Conservation (phyloP, 2,113 vertebrate species). For the Zosterops pallidus region DNA sequence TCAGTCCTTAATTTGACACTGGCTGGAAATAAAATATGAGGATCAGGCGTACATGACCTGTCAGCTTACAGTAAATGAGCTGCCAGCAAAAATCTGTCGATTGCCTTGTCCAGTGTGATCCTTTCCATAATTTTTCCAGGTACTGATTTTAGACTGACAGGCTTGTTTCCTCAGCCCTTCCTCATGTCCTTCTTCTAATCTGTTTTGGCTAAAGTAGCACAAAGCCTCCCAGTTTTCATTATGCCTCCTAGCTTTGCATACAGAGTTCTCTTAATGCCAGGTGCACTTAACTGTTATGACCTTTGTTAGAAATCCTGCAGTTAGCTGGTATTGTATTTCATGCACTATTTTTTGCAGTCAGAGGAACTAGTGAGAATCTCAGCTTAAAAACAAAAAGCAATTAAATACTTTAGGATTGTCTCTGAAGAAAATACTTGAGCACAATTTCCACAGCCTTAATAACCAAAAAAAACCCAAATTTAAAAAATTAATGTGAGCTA, state of each 20-base stretch:
- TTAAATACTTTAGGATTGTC: neutral
- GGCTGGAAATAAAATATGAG: neutral
- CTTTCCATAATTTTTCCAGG: neutral
- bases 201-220: neutral
- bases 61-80: neutral
- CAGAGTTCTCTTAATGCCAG: neutral
- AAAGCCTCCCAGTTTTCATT: neutral
- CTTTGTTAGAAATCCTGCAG: neutral
- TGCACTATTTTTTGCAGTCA: neutral
- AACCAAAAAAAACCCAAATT: neutral
- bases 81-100: neutral
- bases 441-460: neutral
- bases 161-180: neutral
- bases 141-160: neutral
- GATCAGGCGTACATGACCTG: neutral
- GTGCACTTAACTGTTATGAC: neutral
- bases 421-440: neutral
- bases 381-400: neutral
- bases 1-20: neutral
- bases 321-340: neutral
- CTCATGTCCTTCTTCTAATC: neutral
- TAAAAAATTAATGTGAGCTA: neutral
- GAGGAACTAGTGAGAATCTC: neutral
- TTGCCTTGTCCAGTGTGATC: neutral
- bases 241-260: neutral